A percentile compares a stretch with the other conserved stretches of the same genome.
phyloP scores from a whole-genome alignment of 2,113 vertebrate species.

The Phalacrocorax pelagicus region DNA sequence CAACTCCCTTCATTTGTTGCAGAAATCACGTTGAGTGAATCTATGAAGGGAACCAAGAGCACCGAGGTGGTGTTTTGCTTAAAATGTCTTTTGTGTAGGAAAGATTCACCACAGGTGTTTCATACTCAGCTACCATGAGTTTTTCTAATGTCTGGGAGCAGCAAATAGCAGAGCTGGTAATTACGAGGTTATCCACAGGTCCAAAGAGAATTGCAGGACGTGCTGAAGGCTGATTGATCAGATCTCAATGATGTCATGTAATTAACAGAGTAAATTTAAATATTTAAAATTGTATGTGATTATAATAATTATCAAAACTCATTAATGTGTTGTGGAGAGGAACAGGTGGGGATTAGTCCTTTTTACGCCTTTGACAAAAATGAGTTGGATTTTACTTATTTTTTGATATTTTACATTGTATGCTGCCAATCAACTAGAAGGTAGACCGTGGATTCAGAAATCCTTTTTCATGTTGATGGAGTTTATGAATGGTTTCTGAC shows the following conservation, averaged over 20 bases:
- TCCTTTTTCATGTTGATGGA: background rate
- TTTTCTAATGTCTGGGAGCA: background rate
- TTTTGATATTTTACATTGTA: background rate
- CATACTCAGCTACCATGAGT: fast-evolving
- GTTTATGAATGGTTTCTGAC: background rate
- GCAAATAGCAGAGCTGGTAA: background rate
- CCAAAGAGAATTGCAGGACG: background rate
- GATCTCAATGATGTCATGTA: background rate
- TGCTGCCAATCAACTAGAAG: background rate
- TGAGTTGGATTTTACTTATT: background rate
- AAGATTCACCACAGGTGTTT: background rate
- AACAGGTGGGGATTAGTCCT: background rate
- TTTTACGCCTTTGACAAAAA: background rate
- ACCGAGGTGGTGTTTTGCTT: background rate
- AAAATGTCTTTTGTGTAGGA: background rate
- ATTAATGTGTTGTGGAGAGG: background rate
- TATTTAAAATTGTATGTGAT: background rate
- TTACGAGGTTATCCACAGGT: background rate
- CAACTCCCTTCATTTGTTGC: background rate
- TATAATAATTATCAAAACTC: background rate
- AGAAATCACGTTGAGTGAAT: background rate
- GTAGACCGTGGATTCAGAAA: background rate
- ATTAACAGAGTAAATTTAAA: background rate
- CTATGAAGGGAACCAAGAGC: background rate
- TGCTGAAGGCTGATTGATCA: background rate